A percentile compares a stretch with the other conserved stretches of the same genome.
These are phyloP conservation scores for Lepidurus couesii DNA, from an alignment of 1,140 invertebrate species.

Conservation along the genomic window DNA sequence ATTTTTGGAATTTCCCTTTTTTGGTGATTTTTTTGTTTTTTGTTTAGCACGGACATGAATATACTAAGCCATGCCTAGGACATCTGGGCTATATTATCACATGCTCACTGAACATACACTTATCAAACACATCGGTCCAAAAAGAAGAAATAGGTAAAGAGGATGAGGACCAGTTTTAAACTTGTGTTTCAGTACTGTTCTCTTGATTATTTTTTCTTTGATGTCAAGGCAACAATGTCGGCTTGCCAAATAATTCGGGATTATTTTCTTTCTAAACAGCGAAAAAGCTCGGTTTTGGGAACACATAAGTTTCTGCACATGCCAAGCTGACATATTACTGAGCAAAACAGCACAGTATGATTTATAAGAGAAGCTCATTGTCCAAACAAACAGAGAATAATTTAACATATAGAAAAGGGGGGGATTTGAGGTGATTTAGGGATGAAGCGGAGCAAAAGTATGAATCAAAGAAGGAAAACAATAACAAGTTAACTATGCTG, in stretches of 20 bases:
- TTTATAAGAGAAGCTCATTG: neutral
- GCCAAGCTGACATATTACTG: constrained; percentile 1
- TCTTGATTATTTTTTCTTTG: neutral
- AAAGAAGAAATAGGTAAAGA: neutral
- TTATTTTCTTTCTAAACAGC: neutral
- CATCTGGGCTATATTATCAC: constrained; percentile 28
- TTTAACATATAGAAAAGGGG: neutral
- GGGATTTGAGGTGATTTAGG: neutral
- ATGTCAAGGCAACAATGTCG: neutral
- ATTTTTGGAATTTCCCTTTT: neutral
- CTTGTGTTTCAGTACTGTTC: neutral
- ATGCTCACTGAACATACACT: constrained; percentile 13
- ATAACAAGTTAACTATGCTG: constrained; percentile 4
- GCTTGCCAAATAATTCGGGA: neutral
- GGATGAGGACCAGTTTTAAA: neutral
- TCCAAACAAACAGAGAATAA: neutral
- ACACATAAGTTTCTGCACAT: constrained; percentile 8
- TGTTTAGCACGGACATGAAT: neutral
- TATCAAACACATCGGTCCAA: constrained; percentile 1
- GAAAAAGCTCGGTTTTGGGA: neutral
- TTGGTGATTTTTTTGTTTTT: neutral
- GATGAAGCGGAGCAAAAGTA: constrained; percentile 10
- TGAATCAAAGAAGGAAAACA: constrained; percentile 22
- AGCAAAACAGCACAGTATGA: neutral
- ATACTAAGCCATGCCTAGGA: constrained; percentile 2